A percentile compares a stretch with the other conserved stretches of the same genome.
phyloP scores from a whole-genome alignment of 1,140 invertebrate species.

The Hycleus cichorii region DNA sequence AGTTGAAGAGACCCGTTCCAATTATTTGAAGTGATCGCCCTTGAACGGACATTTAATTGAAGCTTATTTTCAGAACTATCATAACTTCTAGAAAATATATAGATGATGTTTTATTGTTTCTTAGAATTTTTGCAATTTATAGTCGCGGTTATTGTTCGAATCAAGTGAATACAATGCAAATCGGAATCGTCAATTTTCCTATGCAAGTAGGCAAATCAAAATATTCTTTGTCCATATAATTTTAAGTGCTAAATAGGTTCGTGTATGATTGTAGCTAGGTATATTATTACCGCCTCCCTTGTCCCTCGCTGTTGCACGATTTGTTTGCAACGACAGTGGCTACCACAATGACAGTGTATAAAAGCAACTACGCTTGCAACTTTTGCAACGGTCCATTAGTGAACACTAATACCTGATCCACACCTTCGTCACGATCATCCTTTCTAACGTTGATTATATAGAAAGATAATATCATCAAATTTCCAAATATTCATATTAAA shows the following conservation, averaged over 20 bases:
- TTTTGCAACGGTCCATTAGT: slow-evolving; percentile 10
- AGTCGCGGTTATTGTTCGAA: background rate
- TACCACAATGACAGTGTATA: slow-evolving; percentile 14
- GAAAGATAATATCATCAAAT: too few relatives aligned
- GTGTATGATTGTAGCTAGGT: slow-evolving; percentile 22
- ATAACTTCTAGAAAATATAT: too few relatives aligned
- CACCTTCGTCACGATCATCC: too few relatives aligned
- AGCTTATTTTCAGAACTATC: too few relatives aligned
- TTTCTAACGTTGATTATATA: too few relatives aligned
- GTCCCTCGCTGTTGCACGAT: slow-evolving; percentile 23
- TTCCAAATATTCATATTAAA: too few relatives aligned
- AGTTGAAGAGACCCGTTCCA: slow-evolving; percentile 8
- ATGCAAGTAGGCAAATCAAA: slow-evolving; percentile 15
- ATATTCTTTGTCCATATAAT: slow-evolving; percentile 28
- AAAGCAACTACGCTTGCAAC: slow-evolving; percentile 4
- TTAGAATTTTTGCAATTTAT: too few relatives aligned
- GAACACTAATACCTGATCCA: too few relatives aligned
- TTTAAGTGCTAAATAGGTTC: slow-evolving; percentile 30
- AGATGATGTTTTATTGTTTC: too few relatives aligned
- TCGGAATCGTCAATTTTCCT: slow-evolving; percentile 12
- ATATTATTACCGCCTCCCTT: slow-evolving; percentile 22
- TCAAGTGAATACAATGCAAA: slow-evolving; percentile 11
- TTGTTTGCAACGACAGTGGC: slow-evolving; percentile 13
- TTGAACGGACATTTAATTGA: slow-evolving; percentile 8
- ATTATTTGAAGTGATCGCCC: slow-evolving; percentile 14